These are phyloP conservation scores for Drosophila falleni DNA, from an alignment of 2,888 invertebrate species.

Conservation along the genomic window DNA sequence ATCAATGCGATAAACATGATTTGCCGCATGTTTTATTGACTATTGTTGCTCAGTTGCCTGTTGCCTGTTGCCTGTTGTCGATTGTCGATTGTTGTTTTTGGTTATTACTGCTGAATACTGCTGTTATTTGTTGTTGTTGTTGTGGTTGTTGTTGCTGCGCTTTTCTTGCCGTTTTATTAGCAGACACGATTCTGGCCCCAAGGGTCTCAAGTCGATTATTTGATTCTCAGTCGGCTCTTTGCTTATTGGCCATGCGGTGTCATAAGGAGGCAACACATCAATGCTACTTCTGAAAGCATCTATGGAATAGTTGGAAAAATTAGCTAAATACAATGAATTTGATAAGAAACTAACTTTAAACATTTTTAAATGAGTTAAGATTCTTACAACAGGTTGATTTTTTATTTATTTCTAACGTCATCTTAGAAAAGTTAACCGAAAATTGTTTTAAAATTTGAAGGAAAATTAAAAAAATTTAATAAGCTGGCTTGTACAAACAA, in stretches of 20 bases:
- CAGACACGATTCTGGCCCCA: slow-evolving; percentile 68
- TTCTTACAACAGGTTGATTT: not conserved
- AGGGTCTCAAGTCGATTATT: slow-evolving; percentile 39
- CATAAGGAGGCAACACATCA: slow-evolving; percentile 23
- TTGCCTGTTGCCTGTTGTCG: slow-evolving; percentile 39
- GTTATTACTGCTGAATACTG: slow-evolving; percentile 22
- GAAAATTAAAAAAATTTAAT: too few relatives aligned
- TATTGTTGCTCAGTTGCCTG: slow-evolving; percentile 79
- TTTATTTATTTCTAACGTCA: too few relatives aligned
- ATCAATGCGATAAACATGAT: slow-evolving; percentile 86
- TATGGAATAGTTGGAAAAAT: not conserved
- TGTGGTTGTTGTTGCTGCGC: slow-evolving; percentile 16
- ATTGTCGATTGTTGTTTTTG: slow-evolving; percentile 21
- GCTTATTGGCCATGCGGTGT: slow-evolving; percentile 23
- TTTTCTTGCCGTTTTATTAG: slow-evolving; percentile 54
- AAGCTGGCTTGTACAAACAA: too few relatives aligned
- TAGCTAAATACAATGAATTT: not conserved
- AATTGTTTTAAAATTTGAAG: too few relatives aligned
- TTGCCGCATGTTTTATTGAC: slow-evolving; percentile 86
- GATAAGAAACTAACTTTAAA: not conserved
- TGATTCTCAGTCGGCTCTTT: slow-evolving; percentile 21
- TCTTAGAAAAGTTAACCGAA: too few relatives aligned
- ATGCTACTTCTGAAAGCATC: not conserved
- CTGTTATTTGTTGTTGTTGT: slow-evolving; percentile 16
- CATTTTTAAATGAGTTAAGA: not conserved